Base-by-base conservation (phyloP, 2,888 invertebrate species). In the Dromius quadrimaculatus region DNA sequence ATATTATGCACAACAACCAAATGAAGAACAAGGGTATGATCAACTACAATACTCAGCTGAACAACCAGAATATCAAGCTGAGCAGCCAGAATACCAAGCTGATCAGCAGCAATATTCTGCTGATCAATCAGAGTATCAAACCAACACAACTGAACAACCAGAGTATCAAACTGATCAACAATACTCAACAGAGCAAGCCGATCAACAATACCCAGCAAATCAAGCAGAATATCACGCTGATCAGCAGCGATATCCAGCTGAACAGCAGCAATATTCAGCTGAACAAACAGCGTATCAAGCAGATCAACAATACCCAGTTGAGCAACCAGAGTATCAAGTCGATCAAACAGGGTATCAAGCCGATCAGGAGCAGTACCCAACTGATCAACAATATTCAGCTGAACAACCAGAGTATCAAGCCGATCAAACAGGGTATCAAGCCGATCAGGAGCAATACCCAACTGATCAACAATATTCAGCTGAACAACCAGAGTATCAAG, bases 91-190 rank as follows among this genome's bases (percentile, higher is more conserved):
- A 34, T 6, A 64, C 11, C 28, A 19, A 23, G 28, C 20, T n/a
- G 43, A 54, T 20, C 50, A 9, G 11, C 17, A 17, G n/a, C 47
- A 47, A 19, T 13, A 47, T 47, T 19, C 19, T 11, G 23, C 8
- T 70, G 72, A 64, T 41, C 71, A 73, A 38, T 74, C 74, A 17
- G 64, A 64, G 13, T 64, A 74, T 17, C 72, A 75, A 65, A 32
- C 69, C 73, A 73, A 19, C 66, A 72, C 8, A 71, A 57, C 32
- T 20, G 17, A 59, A 15, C 57, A 74, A 38, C 73, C 75, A 45
- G n/a, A 61, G 0, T 54, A 71, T 9, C 71, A 76, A 57, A 63
- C 74, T 0, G 71, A 75, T 4, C 38, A 34, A 0, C 71, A 75
- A 2, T 74, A 75, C 41, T 71, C 74, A 64, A n/a, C n/a, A 54